Evolutionary conservation across 2,797 vertebrate genomes (phyloP).

Genomic region (Pyrocephalus nanus): DNA sequence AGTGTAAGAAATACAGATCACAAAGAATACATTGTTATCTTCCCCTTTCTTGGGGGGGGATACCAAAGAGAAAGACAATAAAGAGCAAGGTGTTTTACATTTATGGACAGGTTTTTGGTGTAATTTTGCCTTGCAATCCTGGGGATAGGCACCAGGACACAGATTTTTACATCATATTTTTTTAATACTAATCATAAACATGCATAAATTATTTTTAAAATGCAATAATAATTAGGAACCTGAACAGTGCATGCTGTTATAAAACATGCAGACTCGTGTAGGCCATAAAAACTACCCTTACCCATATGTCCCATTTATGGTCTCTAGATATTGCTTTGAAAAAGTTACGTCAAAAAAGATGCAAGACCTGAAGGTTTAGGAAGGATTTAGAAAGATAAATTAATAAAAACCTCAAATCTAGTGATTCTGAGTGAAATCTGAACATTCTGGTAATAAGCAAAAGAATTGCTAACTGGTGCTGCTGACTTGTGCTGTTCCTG

Average conservation of each 20-base stretch:
- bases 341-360: background rate
- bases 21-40: background rate
- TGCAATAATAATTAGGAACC: background rate
- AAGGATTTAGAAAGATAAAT: background rate
- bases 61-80: background rate
- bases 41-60: background rate
- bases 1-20: background rate
- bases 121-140: background rate
- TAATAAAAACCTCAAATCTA: background rate
- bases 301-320: background rate
- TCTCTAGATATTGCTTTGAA: background rate
- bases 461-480: background rate
- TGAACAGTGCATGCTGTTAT: background rate
- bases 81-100: background rate
- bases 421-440: background rate
- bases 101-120: background rate
- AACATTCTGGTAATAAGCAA: background rate
- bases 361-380: background rate
- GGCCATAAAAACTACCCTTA: background rate
- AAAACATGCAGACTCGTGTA: background rate
- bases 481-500: constrained; percentile 26
- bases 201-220: background rate
- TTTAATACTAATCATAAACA: background rate
- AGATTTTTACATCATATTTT: background rate
- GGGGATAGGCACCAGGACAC: background rate